A percentile compares a stretch with the other conserved stretches of the same genome.
Evolutionary conservation across 1,140 invertebrate genomes (phyloP).

Genomic region (Thaumetopoea pityocampa): DNA sequence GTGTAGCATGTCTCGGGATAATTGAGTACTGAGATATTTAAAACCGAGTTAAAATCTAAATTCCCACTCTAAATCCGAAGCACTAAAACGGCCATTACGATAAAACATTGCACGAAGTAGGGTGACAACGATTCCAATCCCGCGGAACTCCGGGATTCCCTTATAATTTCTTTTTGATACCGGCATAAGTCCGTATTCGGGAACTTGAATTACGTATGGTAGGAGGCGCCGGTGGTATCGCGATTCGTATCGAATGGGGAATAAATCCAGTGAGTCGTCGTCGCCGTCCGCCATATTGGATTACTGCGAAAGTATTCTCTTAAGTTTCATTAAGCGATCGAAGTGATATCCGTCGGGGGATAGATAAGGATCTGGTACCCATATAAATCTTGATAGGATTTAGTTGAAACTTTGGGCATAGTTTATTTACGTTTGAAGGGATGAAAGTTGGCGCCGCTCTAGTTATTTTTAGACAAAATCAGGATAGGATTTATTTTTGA

Average conservation of each 20-base stretch:
- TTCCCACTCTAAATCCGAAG: no score
- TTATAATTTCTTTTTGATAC: constrained; percentile 67
- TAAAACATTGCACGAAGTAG: constrained; percentile 18
- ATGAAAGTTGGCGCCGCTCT: not conserved
- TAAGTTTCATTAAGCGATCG: constrained; percentile 65
- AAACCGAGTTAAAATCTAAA: no score
- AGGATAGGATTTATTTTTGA: constrained; percentile 8
- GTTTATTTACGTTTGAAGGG: constrained; percentile 33
- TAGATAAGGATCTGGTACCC: constrained; percentile 40
- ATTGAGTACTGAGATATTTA: no score
- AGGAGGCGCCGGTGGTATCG: constrained; percentile 39
- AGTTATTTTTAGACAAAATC: no score
- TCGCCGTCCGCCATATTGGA: constrained; percentile 48
- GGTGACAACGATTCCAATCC: constrained; percentile 10
- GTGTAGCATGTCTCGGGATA: no score
- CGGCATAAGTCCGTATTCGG: constrained; percentile 47
- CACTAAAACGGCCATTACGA: constrained; percentile 8
- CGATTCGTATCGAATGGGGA: constrained; percentile 47
- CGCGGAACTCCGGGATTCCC: constrained; percentile 23
- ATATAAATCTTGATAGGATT: constrained; percentile 40
- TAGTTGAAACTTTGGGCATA: constrained; percentile 32
- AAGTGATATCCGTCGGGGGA: constrained; percentile 35
- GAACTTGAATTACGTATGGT: constrained; percentile 63
- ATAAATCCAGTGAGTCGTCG: constrained; percentile 50
- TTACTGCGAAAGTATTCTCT: constrained; percentile 49